Conservation (phyloP, 2,797 vertebrate species). For the Poeciliopsis turneri region DNA sequence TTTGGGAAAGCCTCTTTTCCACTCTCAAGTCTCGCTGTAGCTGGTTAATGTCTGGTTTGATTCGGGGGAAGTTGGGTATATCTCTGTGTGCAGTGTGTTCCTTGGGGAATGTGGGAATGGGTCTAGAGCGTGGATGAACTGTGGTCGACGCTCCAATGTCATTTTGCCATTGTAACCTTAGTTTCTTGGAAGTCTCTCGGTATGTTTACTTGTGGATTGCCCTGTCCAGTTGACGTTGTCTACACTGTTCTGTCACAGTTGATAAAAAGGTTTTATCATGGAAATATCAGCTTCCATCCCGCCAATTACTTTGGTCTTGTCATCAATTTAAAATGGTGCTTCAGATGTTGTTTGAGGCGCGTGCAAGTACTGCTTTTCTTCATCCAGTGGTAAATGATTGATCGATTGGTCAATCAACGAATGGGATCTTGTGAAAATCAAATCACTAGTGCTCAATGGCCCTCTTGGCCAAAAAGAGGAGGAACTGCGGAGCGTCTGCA, state of each 20-base stretch:
- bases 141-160: background rate
- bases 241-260: too few species aligned
- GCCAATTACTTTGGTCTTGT: background rate
- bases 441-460: background rate
- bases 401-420: background rate
- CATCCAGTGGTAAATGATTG: background rate
- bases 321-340: background rate
- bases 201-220: background rate
- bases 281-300: background rate
- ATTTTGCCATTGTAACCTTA: background rate
- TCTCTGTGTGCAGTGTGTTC: background rate
- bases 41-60: background rate
- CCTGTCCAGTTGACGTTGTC: too few species aligned
- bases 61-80: background rate
- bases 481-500: background rate
- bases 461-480: background rate
- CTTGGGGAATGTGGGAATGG: too few species aligned
- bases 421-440: background rate
- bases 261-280: too few species aligned
- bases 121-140: too few species aligned
- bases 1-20: background rate
- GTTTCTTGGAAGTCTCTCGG: too few species aligned
- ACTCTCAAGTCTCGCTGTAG: too few species aligned
- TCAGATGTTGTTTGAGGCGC: background rate
- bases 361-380: background rate